phyloP scores from a whole-genome alignment of 2,113 vertebrate species.

The Prinia subflava region DNA sequence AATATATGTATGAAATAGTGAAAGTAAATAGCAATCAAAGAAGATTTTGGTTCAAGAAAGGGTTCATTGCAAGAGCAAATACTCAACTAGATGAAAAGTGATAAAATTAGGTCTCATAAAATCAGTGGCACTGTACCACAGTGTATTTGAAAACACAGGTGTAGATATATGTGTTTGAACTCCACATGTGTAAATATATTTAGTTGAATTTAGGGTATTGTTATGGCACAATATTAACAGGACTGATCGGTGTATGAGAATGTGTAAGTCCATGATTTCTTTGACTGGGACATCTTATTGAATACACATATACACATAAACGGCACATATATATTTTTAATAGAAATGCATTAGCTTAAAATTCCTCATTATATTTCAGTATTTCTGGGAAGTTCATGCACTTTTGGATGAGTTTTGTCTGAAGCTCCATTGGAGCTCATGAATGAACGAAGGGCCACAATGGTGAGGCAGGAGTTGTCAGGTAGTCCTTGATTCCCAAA shows the following conservation, averaged over 20 bases:
- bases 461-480: neutral
- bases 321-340: neutral
- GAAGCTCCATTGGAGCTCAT: neutral
- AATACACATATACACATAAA: neutral
- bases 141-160: too few relatives aligned
- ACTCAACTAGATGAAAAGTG: neutral
- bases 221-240: too few relatives aligned
- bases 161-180: too few relatives aligned
- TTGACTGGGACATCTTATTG: neutral
- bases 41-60: neutral
- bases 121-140: too few relatives aligned
- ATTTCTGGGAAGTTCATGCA: neutral
- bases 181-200: too few relatives aligned
- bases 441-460: neutral
- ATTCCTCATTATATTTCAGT: neutral
- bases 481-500: neutral
- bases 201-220: too few relatives aligned
- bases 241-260: too few relatives aligned
- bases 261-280: too few relatives aligned
- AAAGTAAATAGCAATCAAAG: neutral
- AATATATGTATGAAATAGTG: neutral
- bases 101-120: too few relatives aligned
- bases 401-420: neutral
- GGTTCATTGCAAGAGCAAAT: neutral
- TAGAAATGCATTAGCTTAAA: neutral